phyloP scores from a whole-genome alignment of 1,140 invertebrate genomes.

The Drosophila pandora region DNA sequence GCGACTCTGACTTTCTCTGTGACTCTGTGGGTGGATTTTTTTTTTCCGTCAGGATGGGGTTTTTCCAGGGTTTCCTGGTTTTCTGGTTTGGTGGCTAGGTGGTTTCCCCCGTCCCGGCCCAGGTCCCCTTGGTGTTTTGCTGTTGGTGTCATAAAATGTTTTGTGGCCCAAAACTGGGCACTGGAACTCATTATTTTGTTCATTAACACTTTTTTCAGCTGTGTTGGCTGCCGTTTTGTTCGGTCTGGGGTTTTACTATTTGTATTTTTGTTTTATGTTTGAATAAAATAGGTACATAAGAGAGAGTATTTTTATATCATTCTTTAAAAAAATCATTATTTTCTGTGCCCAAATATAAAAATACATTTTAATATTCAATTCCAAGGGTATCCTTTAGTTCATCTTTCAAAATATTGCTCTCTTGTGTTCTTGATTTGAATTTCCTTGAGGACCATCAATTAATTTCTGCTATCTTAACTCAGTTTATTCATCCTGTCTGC shows the following conservation, averaged over 20 bases:
- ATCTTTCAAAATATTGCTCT: neutral
- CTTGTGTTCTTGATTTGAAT: conserved; percentile 34
- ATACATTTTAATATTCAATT: neutral
- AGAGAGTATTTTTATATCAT: neutral
- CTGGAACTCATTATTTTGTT: conserved; percentile 81
- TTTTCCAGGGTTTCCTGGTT: conserved; percentile 4
- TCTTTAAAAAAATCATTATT: neutral
- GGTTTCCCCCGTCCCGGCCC: conserved; percentile 9
- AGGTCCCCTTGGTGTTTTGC: conserved; percentile 69
- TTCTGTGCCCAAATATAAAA: neutral
- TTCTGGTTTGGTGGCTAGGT: conserved; percentile 8
- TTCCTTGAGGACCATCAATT: conserved; percentile 44
- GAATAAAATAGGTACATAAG: neutral
- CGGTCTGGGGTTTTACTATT: conserved; percentile 27
- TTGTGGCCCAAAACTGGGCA: conserved; percentile 71
- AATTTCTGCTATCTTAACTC: conserved; percentile 52
- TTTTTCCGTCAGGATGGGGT: neutral
- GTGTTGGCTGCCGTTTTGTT: conserved; percentile 23
- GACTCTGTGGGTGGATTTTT: conserved; percentile 20
- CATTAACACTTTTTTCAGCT: conserved; percentile 72
- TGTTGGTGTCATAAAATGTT: conserved; percentile 81
- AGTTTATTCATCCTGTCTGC: conserved; percentile 12
- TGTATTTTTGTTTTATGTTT: conserved; percentile 6
- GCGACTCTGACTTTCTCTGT: conserved; percentile 40
- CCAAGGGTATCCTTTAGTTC: conserved; percentile 9